A percentile compares a stretch with the other conserved stretches of the same genome.
These are phyloP conservation scores for Tethya wilhelma DNA, from an alignment of 37 sponge, comb jelly and placozoan species.

Conservation along the genomic window DNA sequence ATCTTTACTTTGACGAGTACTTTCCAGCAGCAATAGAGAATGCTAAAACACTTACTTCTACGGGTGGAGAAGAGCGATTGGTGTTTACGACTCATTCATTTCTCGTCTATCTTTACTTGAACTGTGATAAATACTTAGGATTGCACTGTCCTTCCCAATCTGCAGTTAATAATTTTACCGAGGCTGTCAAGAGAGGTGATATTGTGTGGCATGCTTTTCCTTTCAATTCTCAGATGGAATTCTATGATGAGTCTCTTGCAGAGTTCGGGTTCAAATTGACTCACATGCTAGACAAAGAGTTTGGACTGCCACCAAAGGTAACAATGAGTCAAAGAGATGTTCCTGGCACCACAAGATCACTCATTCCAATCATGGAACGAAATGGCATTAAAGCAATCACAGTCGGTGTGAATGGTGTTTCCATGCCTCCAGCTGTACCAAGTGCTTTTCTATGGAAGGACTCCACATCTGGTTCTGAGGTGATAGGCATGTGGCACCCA, in stretches of 20 bases:
- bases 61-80: too few species aligned
- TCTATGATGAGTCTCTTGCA: slow-evolving; percentile 46
- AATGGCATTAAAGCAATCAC: slow-evolving; percentile 76
- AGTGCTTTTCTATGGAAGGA: slow-evolving; percentile 64
- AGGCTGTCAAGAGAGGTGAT: too few species aligned
- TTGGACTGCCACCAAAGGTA: slow-evolving; percentile 6
- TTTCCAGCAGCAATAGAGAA: too few species aligned
- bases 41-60: too few species aligned
- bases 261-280: slow-evolving; percentile 65
- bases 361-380: slow-evolving; percentile 58
- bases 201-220: slow-evolving; percentile 83
- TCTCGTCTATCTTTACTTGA: slow-evolving; percentile 73
- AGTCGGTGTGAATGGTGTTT: slow-evolving; percentile 72
- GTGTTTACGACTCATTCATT: slow-evolving; percentile 81
- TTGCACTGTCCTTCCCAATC: too few species aligned
- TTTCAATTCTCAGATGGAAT: slow-evolving; percentile 72
- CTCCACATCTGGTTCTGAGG: neutral
- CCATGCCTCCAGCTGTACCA: slow-evolving; percentile 83
- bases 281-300: slow-evolving; percentile 49
- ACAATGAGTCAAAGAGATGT: slow-evolving; percentile 88
- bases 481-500: slow-evolving; percentile 85
- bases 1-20: too few species aligned
- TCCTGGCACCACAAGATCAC: slow-evolving; percentile 63
- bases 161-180: too few species aligned
- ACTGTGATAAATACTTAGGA: too few species aligned